These are phyloP conservation scores for Catocala sponsa DNA, from an alignment of 2,888 invertebrate species.

Conservation along the genomic window DNA sequence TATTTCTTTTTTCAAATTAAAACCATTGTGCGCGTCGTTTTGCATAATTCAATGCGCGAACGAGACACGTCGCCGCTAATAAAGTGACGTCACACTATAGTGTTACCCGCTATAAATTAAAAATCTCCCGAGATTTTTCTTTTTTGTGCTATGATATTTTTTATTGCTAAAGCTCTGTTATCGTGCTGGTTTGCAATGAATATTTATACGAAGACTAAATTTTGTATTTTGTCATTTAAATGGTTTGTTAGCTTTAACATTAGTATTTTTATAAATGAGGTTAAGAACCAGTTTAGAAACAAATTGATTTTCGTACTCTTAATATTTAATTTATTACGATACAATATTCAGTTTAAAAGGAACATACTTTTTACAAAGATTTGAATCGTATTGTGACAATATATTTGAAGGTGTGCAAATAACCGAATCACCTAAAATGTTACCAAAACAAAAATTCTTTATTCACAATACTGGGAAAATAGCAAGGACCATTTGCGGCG, in stretches of 20 bases:
- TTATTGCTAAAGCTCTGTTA: conserved; percentile 35
- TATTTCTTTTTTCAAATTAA: conserved; percentile 57
- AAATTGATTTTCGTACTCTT: no score
- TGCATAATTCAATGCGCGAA: conserved; percentile 59
- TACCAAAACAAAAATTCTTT: neutral
- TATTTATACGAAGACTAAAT: conserved; percentile 34
- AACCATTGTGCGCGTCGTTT: conserved; percentile 44
- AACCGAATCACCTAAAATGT: no score
- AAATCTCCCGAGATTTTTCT: conserved; percentile 40
- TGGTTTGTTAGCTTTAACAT: neutral
- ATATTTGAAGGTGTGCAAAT: no score
- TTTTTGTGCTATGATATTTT: conserved; percentile 30
- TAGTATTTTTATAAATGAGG: no score
- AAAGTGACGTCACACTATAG: conserved; percentile 42
- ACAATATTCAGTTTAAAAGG: no score
- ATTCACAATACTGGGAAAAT: neutral
- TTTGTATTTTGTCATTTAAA: conserved; percentile 22
- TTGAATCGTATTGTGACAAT: no score
- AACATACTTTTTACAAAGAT: no score
- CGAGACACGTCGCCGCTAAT: conserved; percentile 40
- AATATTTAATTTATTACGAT: no score
- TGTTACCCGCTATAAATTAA: conserved; percentile 48
- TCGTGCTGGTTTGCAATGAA: conserved; percentile 26
- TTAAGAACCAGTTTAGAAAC: no score
- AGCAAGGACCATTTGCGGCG: conserved; percentile 16